Conservation (phyloP, 2,113 vertebrate genomes). For the Phalacrocorax carbo region DNA sequence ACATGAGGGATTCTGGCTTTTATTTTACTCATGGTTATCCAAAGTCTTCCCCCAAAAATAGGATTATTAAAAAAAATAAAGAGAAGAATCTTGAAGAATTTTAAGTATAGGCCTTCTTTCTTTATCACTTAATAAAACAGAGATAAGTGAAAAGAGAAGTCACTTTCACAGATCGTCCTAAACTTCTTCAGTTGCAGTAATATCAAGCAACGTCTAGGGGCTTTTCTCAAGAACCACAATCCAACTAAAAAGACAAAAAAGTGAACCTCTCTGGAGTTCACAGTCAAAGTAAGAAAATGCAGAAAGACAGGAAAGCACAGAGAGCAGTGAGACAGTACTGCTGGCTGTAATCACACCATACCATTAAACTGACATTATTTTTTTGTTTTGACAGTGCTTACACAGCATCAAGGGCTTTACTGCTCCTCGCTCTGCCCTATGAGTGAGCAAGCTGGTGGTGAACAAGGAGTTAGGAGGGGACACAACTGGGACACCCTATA, state of each 20-base stretch:
- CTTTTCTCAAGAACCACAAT: neutral
- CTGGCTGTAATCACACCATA: neutral
- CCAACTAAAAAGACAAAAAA: neutral
- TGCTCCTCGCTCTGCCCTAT: neutral
- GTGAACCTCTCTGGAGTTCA: neutral
- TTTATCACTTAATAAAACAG: neutral
- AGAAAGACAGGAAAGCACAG: neutral
- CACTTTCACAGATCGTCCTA: neutral
- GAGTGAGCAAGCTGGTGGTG: fast-evolving
- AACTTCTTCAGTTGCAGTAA: neutral
- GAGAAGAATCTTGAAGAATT: neutral
- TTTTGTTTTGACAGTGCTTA: neutral
- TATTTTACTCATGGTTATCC: neutral
- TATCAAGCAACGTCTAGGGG: neutral
- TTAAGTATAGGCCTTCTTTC: neutral
- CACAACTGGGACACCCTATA: neutral
- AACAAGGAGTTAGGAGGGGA: neutral
- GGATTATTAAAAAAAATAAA: neutral
- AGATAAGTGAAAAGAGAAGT: neutral
- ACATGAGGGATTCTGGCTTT: neutral
- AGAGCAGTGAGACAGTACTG: neutral
- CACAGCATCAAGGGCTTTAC: neutral
- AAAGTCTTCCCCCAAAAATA: neutral
- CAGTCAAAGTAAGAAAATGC: neutral
- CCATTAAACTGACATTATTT: neutral